A percentile compares a stretch with the other conserved stretches of the same genome.
Conservation (phyloP, 2,888 invertebrate species). For the Steinernema scapterisci region DNA sequence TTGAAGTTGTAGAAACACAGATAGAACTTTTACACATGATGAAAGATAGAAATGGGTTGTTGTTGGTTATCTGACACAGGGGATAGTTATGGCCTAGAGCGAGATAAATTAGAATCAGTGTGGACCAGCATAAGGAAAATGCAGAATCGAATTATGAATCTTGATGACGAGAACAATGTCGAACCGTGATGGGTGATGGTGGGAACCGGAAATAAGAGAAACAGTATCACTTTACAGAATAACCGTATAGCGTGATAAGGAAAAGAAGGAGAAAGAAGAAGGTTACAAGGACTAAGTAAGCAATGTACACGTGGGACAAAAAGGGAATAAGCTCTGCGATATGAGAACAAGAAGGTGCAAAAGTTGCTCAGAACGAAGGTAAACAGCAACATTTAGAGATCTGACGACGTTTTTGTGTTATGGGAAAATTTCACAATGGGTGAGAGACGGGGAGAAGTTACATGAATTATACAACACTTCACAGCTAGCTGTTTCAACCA, state of each 20-base stretch:
- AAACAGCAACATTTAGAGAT: constrained; percentile 6
- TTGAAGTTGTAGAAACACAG: constrained; percentile 14
- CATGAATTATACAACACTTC: not conserved
- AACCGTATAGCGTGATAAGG: constrained; percentile 20
- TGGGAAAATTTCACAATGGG: not conserved
- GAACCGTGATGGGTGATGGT: not conserved
- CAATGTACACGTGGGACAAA: constrained; percentile 10
- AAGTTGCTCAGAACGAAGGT: not conserved
- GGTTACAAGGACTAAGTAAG: not conserved
- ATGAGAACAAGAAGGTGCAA: constrained; percentile 10
- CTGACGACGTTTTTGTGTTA: not conserved
- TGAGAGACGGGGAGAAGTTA: too few species aligned
- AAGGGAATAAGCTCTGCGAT: constrained; percentile 4
- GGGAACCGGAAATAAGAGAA: not conserved
- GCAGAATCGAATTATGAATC: constrained; percentile 1
- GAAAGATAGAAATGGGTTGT: not conserved
- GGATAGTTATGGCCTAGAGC: constrained; percentile 16
- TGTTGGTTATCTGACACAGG: constrained; percentile 13
- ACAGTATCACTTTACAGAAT: not conserved
- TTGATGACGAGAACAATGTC: not conserved
- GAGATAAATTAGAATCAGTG: not conserved
- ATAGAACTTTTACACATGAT: not conserved
- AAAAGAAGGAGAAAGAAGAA: not conserved
- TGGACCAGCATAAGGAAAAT: not conserved
- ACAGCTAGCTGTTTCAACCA: not conserved